A percentile compares a stretch with the other conserved stretches of the same genome.
Conservation (phyloP, 2,888 invertebrate genomes). For the Unio pictorum region DNA sequence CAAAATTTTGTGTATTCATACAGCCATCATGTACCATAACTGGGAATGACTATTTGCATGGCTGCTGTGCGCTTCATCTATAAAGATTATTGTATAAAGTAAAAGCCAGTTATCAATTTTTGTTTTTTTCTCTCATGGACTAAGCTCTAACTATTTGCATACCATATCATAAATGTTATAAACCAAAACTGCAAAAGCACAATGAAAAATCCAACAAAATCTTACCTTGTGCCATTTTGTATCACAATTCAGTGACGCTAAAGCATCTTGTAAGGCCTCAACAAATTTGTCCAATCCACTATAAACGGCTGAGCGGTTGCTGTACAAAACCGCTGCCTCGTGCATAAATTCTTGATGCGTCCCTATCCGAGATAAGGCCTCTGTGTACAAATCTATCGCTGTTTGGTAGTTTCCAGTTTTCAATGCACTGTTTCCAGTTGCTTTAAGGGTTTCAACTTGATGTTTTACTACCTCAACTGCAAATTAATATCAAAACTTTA, state of each 20-base stretch:
- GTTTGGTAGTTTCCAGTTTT: conserved; percentile 19
- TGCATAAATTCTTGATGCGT: conserved; percentile 24
- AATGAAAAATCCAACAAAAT: too few species aligned
- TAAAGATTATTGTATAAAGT: too few species aligned
- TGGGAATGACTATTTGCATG: too few species aligned
- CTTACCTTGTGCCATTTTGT: conserved; percentile 36
- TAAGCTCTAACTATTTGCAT: too few species aligned
- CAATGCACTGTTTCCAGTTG: conserved; percentile 32
- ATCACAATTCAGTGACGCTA: conserved; percentile 31
- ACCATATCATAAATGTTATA: too few species aligned
- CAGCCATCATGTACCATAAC: too few species aligned
- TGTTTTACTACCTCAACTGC: conserved; percentile 31
- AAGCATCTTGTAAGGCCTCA: conserved; percentile 32
- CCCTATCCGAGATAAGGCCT: conserved; percentile 29
- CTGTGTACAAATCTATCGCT: conserved; percentile 34
- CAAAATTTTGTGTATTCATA: too few species aligned
- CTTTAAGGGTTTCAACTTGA: conserved; percentile 28
- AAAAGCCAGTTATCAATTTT: too few species aligned
- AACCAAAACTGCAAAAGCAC: too few species aligned
- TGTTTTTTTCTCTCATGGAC: too few species aligned
- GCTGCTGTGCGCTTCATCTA: too few species aligned
- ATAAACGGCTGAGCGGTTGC: conserved; percentile 41
- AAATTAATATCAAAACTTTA: not conserved
- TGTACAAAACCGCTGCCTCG: conserved; percentile 41
- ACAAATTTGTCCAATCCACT: conserved; percentile 15